Evolutionary conservation across 2,797 vertebrate species (phyloP), one percentile per base, ranked within the genome.

Genomic region (Bradypodion ventrale): DNA sequence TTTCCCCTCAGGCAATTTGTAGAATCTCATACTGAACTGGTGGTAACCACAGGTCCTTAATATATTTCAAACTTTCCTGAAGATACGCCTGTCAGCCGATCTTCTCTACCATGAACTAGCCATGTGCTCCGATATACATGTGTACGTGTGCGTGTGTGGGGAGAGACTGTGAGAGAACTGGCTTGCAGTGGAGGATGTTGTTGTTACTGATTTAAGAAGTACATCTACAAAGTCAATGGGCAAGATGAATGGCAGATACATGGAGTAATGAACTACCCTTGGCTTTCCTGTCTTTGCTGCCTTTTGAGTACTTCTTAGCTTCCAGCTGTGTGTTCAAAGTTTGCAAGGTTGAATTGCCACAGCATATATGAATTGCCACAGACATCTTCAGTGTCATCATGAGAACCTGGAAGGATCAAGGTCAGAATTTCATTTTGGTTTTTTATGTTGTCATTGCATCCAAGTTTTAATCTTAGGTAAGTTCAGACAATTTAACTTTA

Each of bases 221-320:
- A 85, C 78, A 76, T 70, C 63, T 70, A 78, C 65, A 60, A 49
- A 40, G 72, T 12, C 42, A 29, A 72, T 29, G 80, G 63, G 85
- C 70, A 84, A 70, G 65, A 49, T 65, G 25, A 42, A 65, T 37
- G 32, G 63, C 27, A 4, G 69, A 72, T 32, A 29, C 25, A 19
- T 75, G 83, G 77, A 75, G 78, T 7, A 84, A 87, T 66, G 59
- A 72, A 65, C 66, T 74, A 86, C 68, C 68, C 75, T 77, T 65
- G 66, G 56, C 75, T 77, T 72, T 65, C 46, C 27, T 59, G 70
- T 2, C 16, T 4, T 66, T 52, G 40, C 80, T 83, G 81, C 42
- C 82, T 32, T 78, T 80, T 63, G 65, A 62, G 37, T 74, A 4
- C 56, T 68, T 3, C 8, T 81, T 65, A 2, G 27, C 83, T 78